These are phyloP conservation scores for Acronicta leporina DNA, from an alignment of 2,888 invertebrate species.

Conservation along the genomic window DNA sequence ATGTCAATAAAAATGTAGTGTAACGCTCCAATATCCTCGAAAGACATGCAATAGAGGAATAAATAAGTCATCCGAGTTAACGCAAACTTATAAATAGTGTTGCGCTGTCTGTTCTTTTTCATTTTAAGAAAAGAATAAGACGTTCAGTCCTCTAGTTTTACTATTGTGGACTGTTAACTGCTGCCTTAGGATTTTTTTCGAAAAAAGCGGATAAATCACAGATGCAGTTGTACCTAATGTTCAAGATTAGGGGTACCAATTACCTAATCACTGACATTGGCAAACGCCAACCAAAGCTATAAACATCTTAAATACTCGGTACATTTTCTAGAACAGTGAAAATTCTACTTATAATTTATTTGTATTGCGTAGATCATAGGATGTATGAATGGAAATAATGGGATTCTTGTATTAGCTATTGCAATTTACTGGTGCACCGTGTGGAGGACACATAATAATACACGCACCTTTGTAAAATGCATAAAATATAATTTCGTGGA, in stretches of 20 bases:
- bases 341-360: conserved; percentile 31
- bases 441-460: too few relatives aligned
- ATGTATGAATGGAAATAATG: conserved; percentile 23
- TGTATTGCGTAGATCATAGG: background rate
- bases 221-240: background rate
- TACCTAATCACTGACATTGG: background rate
- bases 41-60: background rate
- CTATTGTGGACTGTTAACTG: background rate
- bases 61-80: conserved; percentile 5
- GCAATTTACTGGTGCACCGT: too few relatives aligned
- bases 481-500: too few relatives aligned
- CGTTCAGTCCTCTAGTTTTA: background rate
- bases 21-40: background rate
- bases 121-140: background rate
- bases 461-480: too few relatives aligned
- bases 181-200: background rate
- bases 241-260: too few relatives aligned
- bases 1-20: conserved; percentile 5
- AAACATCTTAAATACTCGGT: conserved; percentile 4
- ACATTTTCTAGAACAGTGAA: conserved; percentile 3
- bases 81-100: background rate
- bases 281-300: background rate
- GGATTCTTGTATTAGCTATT: too few relatives aligned
- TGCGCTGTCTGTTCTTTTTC: background rate
- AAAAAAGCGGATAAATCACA: background rate